phyloP scores from a whole-genome alignment of 2,888 invertebrate species.

The Hipparchia semele region DNA sequence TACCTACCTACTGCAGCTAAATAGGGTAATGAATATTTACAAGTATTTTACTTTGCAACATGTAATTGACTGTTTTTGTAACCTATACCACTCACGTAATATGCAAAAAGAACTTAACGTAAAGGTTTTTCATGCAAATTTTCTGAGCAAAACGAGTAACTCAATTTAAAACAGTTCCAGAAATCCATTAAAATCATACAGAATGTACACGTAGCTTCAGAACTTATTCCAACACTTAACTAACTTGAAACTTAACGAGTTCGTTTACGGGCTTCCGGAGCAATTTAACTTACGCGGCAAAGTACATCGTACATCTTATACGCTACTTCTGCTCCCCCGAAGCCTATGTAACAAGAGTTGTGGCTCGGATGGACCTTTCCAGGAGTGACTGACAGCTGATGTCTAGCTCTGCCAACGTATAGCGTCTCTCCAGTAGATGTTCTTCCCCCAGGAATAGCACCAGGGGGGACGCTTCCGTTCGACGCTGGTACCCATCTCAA shows the following conservation, averaged over 20 bases:
- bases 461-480: slow-evolving; percentile 79
- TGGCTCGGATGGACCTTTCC: slow-evolving; percentile 81
- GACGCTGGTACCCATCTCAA: slow-evolving; percentile 80
- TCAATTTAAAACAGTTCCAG: neutral
- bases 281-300: slow-evolving; percentile 62
- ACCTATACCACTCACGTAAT: too few species aligned
- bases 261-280: slow-evolving; percentile 13
- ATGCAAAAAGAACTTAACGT: too few species aligned
- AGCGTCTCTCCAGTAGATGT: slow-evolving; percentile 75
- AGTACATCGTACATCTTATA: slow-evolving; percentile 74
- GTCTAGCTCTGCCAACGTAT: slow-evolving; percentile 81
- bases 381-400: slow-evolving; percentile 82
- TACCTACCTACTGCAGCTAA: too few species aligned
- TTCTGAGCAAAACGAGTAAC: neutral
- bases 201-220: neutral
- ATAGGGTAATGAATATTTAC: too few species aligned
- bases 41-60: too few species aligned
- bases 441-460: slow-evolving; percentile 80
- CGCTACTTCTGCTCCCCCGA: slow-evolving; percentile 68
- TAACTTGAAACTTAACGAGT: slow-evolving; percentile 20
- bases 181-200: slow-evolving; percentile 9
- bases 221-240: slow-evolving; percentile 9
- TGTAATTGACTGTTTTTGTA: too few species aligned
- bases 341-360: slow-evolving; percentile 69
- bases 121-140: neutral